Conservation (phyloP, 2,888 invertebrate genomes). For the Lasioglossum vierecki region DNA sequence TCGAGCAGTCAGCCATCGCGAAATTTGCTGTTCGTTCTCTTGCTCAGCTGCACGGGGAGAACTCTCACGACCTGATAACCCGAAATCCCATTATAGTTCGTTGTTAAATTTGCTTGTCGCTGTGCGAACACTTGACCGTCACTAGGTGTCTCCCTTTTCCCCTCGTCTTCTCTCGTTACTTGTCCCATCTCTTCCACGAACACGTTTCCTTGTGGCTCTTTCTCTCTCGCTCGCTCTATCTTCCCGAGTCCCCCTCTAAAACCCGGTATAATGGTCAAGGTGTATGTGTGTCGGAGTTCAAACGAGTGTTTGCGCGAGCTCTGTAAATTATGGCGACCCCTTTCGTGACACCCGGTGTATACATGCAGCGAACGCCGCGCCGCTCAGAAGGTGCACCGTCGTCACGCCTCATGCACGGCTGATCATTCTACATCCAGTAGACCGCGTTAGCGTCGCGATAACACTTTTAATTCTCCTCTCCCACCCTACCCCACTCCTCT, state of each 20-base stretch:
- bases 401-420: conserved; percentile 57
- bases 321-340: conserved; percentile 77
- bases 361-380: conserved; percentile 20
- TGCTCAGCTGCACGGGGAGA: conserved; percentile 59
- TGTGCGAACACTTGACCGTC: conserved; percentile 48
- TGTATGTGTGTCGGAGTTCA: conserved; percentile 74
- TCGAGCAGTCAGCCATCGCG: conserved; percentile 57
- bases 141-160: neutral
- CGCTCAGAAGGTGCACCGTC: conserved; percentile 50
- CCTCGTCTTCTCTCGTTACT: neutral
- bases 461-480: conserved; percentile 45
- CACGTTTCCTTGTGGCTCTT: conserved; percentile 7
- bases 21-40: conserved; percentile 23
- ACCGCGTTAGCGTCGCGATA: conserved; percentile 42
- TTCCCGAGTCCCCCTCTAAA: conserved; percentile 33
- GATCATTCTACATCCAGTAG: conserved; percentile 54
- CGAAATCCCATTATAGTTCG: conserved; percentile 81
- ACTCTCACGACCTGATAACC: conserved; percentile 78
- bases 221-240: conserved; percentile 14
- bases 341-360: conserved; percentile 57
- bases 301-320: conserved; percentile 78
- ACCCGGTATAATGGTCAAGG: conserved; percentile 73
- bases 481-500: neutral
- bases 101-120: conserved; percentile 74
- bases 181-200: conserved; percentile 8